phyloP scores from a whole-genome alignment of 2,888 invertebrate genomes.

The Bellardia pandia region DNA sequence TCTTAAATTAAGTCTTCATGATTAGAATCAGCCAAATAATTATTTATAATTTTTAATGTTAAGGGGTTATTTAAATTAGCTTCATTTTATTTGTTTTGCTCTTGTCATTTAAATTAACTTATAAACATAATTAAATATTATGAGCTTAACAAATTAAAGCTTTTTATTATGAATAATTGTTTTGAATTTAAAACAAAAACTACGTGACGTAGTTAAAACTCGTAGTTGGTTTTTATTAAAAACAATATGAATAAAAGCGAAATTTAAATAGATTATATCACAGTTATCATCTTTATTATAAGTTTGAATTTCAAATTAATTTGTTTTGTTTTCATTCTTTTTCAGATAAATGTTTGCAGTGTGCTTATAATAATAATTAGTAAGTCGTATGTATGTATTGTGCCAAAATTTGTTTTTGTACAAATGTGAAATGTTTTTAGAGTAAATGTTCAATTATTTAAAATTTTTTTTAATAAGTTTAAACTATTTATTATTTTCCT shows the following conservation, averaged over 20 bases:
- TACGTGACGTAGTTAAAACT: background rate
- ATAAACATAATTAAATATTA: slow-evolving; percentile 15
- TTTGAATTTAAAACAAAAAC: background rate
- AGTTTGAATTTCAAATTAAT: too few species aligned
- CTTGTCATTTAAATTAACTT: background rate
- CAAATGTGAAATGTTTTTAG: too few species aligned
- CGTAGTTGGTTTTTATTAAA: background rate
- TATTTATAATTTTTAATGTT: background rate
- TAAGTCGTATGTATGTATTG: too few species aligned
- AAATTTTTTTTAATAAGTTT: too few species aligned
- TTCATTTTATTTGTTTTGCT: background rate
- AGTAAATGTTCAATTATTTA: too few species aligned
- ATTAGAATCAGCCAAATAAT: background rate
- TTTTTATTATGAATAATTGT: slow-evolving; percentile 5
- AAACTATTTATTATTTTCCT: slow-evolving; percentile 75
- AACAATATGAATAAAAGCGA: background rate
- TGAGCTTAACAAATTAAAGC: background rate
- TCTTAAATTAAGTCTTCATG: background rate
- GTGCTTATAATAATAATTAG: too few species aligned
- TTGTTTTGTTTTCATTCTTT: too few species aligned
- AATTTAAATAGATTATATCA: slow-evolving; percentile 3
- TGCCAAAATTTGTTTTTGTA: too few species aligned
- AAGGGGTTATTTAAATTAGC: background rate
- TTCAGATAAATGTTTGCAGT: too few species aligned
- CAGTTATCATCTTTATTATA: background rate